Conservation (phyloP, 2,113 vertebrate species). For the Etia nguti region DNA sequence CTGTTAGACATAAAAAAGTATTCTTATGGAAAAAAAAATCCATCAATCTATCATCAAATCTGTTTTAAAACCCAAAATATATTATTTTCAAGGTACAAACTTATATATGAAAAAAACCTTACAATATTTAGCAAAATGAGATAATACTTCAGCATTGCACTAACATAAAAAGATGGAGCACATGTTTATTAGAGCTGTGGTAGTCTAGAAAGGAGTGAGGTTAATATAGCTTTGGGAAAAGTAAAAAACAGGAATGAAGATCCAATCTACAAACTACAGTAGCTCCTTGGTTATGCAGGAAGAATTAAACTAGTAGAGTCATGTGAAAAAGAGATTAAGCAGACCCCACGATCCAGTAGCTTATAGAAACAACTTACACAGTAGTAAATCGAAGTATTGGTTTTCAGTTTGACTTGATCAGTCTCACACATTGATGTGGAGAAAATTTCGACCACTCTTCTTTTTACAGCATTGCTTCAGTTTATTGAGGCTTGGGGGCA, state of each 20-base stretch:
- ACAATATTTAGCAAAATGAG: not conserved
- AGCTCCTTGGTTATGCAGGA: not conserved
- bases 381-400: not conserved
- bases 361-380: not conserved
- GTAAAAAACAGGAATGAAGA: not conserved
- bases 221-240: not conserved
- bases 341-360: not conserved
- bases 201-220: not conserved
- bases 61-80: not conserved
- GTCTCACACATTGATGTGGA: not conserved
- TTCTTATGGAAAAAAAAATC: not conserved
- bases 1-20: not conserved
- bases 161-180: not conserved
- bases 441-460: not conserved
- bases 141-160: not conserved
- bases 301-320: not conserved
- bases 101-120: not conserved
- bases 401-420: not conserved
- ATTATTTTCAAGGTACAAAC: not conserved
- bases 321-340: not conserved
- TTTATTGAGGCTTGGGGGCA: not conserved
- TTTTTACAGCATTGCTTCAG: not conserved
- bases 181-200: not conserved
- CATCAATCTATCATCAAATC: not conserved
- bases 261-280: not conserved